Conservation (phyloP, 2,888 invertebrate species). For the Hirtodrosophila histrioides region DNA sequence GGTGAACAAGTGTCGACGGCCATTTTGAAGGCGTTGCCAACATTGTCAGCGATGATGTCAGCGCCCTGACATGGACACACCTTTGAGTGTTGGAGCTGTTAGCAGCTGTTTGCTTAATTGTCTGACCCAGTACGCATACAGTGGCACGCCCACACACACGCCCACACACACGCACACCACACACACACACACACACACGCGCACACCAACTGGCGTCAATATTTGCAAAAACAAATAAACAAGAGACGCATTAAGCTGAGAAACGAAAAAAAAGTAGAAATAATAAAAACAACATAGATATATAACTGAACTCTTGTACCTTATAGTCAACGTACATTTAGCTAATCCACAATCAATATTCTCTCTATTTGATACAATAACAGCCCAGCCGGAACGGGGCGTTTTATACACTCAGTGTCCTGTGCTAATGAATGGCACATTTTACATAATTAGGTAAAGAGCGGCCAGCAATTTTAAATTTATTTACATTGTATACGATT, state of each 20-base stretch:
- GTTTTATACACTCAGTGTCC: conserved; percentile 84
- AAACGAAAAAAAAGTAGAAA: background rate
- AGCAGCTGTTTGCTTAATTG: conserved; percentile 69
- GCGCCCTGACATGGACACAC: conserved; percentile 68
- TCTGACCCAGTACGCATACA: conserved; percentile 49
- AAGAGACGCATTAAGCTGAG: conserved; percentile 18
- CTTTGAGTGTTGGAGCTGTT: conserved; percentile 71
- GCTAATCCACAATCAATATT: conserved; percentile 56
- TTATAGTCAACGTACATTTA: conserved; percentile 23
- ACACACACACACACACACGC: conserved; percentile 14
- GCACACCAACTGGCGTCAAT: conserved; percentile 39
- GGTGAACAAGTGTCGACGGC: conserved; percentile 41
- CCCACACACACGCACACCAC: conserved; percentile 11
- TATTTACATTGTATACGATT: conserved; percentile 43
- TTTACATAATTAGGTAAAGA: conserved; percentile 85
- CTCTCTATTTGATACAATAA: conserved; percentile 61
- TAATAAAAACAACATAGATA: conserved; percentile 12
- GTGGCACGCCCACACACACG: conserved; percentile 11
- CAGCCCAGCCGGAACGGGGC: conserved; percentile 84
- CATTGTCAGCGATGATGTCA: conserved; percentile 73
- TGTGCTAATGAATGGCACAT: conserved; percentile 84
- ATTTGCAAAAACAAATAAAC: conserved; percentile 34
- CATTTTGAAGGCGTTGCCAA: conserved; percentile 72
- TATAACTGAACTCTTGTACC: conserved; percentile 25
- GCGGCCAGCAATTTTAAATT: conserved; percentile 44